Evolutionary conservation across 2,888 invertebrate genomes (phyloP), one percentile per base, ranked within the genome.

Genomic region (Matsumyia berberina): DNA sequence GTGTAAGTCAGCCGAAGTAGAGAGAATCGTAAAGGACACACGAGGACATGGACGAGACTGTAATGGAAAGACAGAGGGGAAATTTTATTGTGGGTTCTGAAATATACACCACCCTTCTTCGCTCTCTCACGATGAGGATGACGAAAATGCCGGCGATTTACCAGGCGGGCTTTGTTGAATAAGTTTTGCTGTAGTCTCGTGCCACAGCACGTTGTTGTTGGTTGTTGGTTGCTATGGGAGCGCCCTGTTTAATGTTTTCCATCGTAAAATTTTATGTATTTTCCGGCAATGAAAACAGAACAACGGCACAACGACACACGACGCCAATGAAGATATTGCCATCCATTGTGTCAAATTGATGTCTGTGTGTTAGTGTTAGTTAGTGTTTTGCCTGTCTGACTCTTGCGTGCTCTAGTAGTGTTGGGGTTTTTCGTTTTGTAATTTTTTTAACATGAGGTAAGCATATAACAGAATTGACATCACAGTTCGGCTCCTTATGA

Each of bases 241-340:
- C 86, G 82, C 82, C 76, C 86, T 87, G 79, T 89, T 90, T 89
- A 89, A 89, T 90, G 89, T 88, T 88, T 87, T 87, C 70, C 88
- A 88, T 90, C 90, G 89, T 90, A 90, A 90, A 90, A 89, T 90
- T 90, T 90, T 90, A 91, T 91, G 91, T 89, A 89, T 90, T 91
- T 90, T 90, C 90, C 90, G 87, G 89, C 89, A 88, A 89, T 89
- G 88, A 87, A 88, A 89, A 89, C 88, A 83, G 60, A 78, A 78
- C 72, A 73, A 53, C 51, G 60, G 31, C 19, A 49, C 8, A n/a
- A n/a, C n/a, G n/a, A 19, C 37, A 87, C 87, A 89, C 62, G 29
- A 64, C 42, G 64, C 70, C 49, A n/a, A 70, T 57, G 42, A 57
- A 44, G 12, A 69, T 17, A 42, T 44, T 46, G 44, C 19, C 58